phyloP scores from a whole-genome alignment of 1,140 invertebrate genomes.

The Papilio xuthus region DNA sequence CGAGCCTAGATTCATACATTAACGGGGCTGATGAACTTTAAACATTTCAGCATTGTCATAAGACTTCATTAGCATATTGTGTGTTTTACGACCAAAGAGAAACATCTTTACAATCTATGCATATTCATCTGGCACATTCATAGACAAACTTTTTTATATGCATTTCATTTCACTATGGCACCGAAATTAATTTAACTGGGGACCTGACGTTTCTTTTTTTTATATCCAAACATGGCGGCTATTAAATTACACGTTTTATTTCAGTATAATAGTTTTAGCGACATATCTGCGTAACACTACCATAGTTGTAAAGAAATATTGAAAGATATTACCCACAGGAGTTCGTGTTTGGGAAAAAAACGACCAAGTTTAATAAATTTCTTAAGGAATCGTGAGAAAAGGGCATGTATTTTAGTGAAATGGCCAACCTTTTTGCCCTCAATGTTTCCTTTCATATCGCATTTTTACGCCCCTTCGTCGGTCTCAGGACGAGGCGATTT shows the following conservation, averaged over 20 bases:
- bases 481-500: constrained; percentile 53
- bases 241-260: no score
- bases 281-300: no score
- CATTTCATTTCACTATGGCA: no score
- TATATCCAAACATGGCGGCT: no score
- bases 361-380: constrained; percentile 28
- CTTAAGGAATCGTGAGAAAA: constrained; percentile 22
- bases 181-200: no score
- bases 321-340: constrained; percentile 9
- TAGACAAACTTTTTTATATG: background rate
- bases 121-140: background rate
- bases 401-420: constrained; percentile 34
- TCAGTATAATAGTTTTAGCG: no score
- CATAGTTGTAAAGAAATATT: background rate
- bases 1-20: constrained; percentile 3
- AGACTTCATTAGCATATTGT: constrained; percentile 20
- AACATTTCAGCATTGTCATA: constrained; percentile 11
- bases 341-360: constrained; percentile 8
- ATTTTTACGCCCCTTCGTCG: constrained; percentile 52
- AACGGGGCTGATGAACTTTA: constrained; percentile 7
- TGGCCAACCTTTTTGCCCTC: constrained; percentile 27
- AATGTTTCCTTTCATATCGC: constrained; percentile 31
- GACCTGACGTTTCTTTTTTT: no score
- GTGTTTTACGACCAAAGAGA: constrained; percentile 13
- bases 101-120: background rate